Evolutionary conservation across 1,140 invertebrate genomes (phyloP).

Genomic region (Caenorhabditis tropicalis): DNA sequence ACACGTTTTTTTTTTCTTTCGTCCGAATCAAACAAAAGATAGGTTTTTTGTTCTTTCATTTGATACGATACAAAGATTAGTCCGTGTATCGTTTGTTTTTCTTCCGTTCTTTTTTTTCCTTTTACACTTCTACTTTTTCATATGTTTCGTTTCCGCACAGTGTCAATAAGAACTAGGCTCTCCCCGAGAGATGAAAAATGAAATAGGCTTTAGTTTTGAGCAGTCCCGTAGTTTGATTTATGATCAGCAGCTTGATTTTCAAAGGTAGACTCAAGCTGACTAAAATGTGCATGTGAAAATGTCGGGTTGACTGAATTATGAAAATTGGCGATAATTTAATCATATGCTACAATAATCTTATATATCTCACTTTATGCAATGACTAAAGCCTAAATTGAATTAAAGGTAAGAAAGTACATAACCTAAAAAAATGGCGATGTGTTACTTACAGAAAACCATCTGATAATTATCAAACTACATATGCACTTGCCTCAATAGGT

Average conservation of each 20-base stretch:
- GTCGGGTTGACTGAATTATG: neutral
- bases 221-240: conserved; percentile 5
- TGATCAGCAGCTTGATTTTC: conserved; percentile 7
- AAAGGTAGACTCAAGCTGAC: neutral
- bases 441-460: too few species aligned
- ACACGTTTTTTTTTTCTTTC: neutral
- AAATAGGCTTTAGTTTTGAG: neutral
- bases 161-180: neutral
- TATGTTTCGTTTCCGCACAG: conserved; percentile 11
- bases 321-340: neutral
- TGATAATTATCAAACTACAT: too few species aligned
- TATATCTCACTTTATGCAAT: neutral
- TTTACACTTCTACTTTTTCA: neutral
- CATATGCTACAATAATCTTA: neutral
- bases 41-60: neutral
- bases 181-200: neutral
- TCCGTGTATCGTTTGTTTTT: neutral
- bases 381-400: neutral
- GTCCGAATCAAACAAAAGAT: neutral
- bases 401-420: too few species aligned
- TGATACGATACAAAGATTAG: neutral
- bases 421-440: too few species aligned
- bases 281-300: neutral
- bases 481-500: too few species aligned
- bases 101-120: neutral